Percentiles rank a stretch among this genome's conserved stretches.
Evolutionary conservation across 2,888 invertebrate genomes (phyloP).

Genomic region (Andrena minutula): DNA sequence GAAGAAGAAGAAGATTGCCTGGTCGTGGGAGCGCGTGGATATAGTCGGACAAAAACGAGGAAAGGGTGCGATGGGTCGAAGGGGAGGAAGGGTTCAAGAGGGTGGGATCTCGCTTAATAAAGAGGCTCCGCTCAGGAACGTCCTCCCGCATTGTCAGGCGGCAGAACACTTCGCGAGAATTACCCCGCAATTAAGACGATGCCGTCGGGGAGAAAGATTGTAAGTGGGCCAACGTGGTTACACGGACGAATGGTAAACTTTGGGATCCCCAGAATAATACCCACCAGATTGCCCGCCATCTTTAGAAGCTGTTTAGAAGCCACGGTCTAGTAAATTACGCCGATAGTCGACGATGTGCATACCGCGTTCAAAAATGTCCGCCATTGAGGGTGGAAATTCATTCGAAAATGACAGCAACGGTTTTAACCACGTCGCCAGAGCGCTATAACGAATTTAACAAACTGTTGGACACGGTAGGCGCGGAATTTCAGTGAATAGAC

Average conservation of each 20-base stretch:
- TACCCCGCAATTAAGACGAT: slow-evolving; percentile 69
- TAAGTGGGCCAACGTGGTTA: slow-evolving; percentile 53
- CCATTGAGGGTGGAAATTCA: neutral
- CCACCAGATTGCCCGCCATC: slow-evolving; percentile 1
- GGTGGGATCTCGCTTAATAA: slow-evolving; percentile 61
- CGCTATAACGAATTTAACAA: slow-evolving; percentile 1
- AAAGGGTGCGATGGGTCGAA: slow-evolving; percentile 1
- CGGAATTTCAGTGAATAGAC: neutral
- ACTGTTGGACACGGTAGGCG: neutral
- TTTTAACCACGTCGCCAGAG: neutral
- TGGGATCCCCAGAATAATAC: neutral
- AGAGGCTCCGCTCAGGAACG: slow-evolving; percentile 48
- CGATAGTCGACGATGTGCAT: neutral
- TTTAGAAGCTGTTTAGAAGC: slow-evolving; percentile 31
- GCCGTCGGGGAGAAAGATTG: slow-evolving; percentile 50
- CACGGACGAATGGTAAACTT: slow-evolving; percentile 44
- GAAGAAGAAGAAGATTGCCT: slow-evolving; percentile 4
- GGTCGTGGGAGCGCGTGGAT: neutral
- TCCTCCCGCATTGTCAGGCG: slow-evolving; percentile 53
- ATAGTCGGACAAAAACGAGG: slow-evolving; percentile 11
- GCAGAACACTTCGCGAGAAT: slow-evolving; percentile 63
- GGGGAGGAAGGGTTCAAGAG: slow-evolving; percentile 1
- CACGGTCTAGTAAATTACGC: slow-evolving; percentile 3
- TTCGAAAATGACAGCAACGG: neutral
- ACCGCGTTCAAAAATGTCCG: neutral